Percentiles rank a stretch among this genome's conserved stretches.
phyloP scores from a whole-genome alignment of 2,113 vertebrate genomes.

The Campylomormyrus numenius region DNA sequence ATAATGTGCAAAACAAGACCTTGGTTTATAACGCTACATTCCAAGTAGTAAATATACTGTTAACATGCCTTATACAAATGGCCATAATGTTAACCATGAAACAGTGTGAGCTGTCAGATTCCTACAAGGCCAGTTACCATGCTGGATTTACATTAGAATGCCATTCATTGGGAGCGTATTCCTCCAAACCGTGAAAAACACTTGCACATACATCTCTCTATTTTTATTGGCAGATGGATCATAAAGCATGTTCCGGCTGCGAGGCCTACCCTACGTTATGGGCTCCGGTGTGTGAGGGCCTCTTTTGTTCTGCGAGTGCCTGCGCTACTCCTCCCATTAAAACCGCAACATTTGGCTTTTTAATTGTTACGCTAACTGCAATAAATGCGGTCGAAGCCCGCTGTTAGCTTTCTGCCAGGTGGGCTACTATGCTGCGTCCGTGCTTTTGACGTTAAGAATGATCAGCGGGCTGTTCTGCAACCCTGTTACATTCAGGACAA shows the following conservation, averaged over 20 bases:
- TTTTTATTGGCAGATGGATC: neutral
- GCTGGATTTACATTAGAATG: neutral
- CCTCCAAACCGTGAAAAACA: neutral
- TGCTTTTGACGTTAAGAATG: neutral
- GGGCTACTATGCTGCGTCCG: neutral
- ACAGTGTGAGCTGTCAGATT: neutral
- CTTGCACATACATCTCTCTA: neutral
- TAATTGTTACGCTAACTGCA: neutral
- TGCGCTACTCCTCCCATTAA: neutral
- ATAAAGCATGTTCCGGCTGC: neutral
- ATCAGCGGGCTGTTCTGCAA: neutral
- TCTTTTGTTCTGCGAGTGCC: neutral
- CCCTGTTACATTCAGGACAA: neutral
- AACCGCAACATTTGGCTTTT: neutral
- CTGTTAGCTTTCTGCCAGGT: neutral
- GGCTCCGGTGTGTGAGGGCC: neutral
- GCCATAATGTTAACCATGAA: neutral
- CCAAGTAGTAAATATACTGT: neutral
- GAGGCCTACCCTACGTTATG: neutral
- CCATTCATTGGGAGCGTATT: neutral
- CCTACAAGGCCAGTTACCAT: neutral
- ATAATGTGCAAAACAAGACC: neutral
- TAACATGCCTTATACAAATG: neutral
- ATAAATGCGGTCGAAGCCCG: neutral
- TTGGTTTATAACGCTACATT: neutral